These are phyloP conservation scores for Rhyacichthys aspro DNA, from an alignment of 2,797 vertebrate species.

Conservation along the genomic window DNA sequence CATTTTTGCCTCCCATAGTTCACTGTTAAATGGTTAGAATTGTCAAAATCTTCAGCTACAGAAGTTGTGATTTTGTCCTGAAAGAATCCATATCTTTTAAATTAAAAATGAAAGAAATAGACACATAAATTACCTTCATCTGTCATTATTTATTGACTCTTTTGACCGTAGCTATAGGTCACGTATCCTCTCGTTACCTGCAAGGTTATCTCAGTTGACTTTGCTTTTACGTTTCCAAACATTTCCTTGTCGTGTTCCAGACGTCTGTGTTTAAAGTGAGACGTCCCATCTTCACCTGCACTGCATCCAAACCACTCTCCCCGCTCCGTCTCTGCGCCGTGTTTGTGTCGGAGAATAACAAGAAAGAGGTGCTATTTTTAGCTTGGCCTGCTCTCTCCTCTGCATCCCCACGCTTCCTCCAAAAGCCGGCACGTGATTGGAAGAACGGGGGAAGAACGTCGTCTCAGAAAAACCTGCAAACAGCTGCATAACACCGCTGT, in stretches of 20 bases:
- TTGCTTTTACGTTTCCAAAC: too few relatives aligned
- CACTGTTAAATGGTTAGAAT: too few relatives aligned
- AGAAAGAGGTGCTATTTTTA: slow-evolving; percentile 75
- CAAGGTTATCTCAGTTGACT: too few relatives aligned
- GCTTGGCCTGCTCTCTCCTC: slow-evolving; percentile 58
- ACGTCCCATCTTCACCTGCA: slow-evolving; percentile 62
- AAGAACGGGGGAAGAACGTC: slow-evolving; percentile 42
- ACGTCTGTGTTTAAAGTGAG: background rate
- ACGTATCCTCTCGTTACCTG: too few relatives aligned
- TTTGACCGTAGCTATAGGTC: too few relatives aligned
- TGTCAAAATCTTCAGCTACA: too few relatives aligned
- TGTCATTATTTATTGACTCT: too few relatives aligned
- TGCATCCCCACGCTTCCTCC: slow-evolving; percentile 69
- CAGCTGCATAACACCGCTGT: slow-evolving; percentile 20
- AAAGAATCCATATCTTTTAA: too few relatives aligned
- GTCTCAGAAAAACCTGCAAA: slow-evolving; percentile 52
- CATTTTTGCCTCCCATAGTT: too few relatives aligned
- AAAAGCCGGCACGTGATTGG: slow-evolving; percentile 67
- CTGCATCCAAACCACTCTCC: slow-evolving; percentile 18
- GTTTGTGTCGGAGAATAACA: slow-evolving; percentile 42
- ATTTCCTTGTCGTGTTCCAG: background rate
- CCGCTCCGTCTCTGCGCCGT: slow-evolving; percentile 46
- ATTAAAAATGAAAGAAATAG: too few relatives aligned
- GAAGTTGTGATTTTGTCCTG: too few relatives aligned
- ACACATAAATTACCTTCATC: too few relatives aligned